Conservation (phyloP, 2,888 invertebrate genomes). For the Macrophya alboannulata region DNA sequence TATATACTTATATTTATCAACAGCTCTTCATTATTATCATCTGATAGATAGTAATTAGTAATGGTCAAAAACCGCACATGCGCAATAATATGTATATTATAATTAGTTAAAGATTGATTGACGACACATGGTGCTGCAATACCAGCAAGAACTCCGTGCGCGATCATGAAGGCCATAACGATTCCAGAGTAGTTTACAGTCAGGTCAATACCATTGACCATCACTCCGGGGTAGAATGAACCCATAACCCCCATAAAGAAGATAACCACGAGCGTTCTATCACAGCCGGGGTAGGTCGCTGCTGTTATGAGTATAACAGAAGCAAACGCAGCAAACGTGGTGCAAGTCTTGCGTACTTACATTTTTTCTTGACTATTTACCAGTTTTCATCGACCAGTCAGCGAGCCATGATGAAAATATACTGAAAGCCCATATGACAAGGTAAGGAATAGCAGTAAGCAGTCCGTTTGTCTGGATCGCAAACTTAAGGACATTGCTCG, state of each 20-base stretch:
- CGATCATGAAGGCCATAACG: not conserved
- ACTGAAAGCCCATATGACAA: not conserved
- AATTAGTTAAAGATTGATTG: not conserved
- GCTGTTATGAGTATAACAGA: not conserved
- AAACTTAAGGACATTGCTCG: slow-evolving; percentile 78
- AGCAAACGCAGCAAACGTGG: not conserved
- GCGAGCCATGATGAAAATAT: not conserved
- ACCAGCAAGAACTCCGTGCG: not conserved
- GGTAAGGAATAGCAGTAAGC: slow-evolving; percentile 59
- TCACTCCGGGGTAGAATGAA: not conserved
- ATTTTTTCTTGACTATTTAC: not conserved
- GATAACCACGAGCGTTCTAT: not conserved
- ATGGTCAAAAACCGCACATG: not conserved
- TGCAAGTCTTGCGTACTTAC: not conserved
- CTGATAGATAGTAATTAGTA: not conserved
- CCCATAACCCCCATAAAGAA: not conserved
- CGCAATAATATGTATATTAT: not conserved
- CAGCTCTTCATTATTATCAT: not conserved
- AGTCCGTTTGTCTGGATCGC: slow-evolving; percentile 78
- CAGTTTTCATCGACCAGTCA: not conserved
- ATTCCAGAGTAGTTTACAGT: not conserved
- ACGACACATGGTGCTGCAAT: not conserved
- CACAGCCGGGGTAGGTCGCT: not conserved
- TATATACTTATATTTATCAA: not conserved
- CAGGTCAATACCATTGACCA: not conserved